These are phyloP conservation scores for Cephalopholis sonnerati DNA, from an alignment of 2,113 vertebrate species.

Conservation along the genomic window DNA sequence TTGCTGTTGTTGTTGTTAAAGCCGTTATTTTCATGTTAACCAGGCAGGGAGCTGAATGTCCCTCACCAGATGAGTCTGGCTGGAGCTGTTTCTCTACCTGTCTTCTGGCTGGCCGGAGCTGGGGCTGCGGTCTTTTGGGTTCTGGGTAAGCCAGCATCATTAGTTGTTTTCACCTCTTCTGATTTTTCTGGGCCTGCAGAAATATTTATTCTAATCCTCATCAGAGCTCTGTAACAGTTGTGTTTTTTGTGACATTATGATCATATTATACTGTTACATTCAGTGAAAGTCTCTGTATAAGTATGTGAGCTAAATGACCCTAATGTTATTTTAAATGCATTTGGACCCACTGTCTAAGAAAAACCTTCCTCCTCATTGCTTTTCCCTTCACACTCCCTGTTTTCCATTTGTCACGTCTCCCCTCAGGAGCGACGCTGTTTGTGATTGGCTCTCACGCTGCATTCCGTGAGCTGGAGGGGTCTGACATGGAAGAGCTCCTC, in stretches of 20 bases:
- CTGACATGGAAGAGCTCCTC: slow-evolving; percentile 88
- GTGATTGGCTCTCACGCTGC: slow-evolving; percentile 91
- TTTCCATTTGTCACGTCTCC: slow-evolving; percentile 25
- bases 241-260: neutral
- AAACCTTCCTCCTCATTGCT: neutral
- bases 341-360: neutral
- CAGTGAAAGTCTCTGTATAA: neutral
- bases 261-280: neutral
- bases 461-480: slow-evolving; percentile 88
- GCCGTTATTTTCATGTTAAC: neutral
- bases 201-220: neutral
- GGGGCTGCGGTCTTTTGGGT: slow-evolving; percentile 94
- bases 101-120: slow-evolving; percentile 94
- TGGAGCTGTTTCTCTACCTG: slow-evolving; percentile 89
- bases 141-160: slow-evolving; percentile 85
- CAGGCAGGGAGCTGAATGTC: slow-evolving; percentile 88
- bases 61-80: slow-evolving; percentile 91
- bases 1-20: neutral
- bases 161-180: neutral
- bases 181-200: neutral
- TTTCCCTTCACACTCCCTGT: slow-evolving; percentile 18
- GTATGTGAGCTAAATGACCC: neutral
- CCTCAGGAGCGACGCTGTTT: slow-evolving; percentile 90
- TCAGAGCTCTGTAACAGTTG: neutral
- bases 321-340: neutral